Conservation (phyloP, 2,888 invertebrate species). For the Drosophila nigritarsus region DNA sequence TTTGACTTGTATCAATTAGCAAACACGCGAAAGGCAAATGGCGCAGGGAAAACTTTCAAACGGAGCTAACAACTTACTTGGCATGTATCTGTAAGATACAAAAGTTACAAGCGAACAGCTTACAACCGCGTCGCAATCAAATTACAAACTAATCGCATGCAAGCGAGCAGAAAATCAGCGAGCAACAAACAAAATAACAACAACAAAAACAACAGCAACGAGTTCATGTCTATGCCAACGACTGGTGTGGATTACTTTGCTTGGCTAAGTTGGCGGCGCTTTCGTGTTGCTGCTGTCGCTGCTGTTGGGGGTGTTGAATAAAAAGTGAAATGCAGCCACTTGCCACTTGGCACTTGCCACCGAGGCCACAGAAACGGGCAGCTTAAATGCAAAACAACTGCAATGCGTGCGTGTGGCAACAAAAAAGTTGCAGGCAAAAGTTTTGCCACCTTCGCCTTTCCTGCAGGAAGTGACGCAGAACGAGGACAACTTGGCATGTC, state of each 20-base stretch:
- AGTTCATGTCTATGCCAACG: constrained; percentile 53
- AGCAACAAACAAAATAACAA: constrained; percentile 38
- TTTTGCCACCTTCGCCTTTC: constrained; percentile 58
- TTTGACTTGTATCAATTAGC: constrained; percentile 77
- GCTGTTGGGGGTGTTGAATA: constrained; percentile 56
- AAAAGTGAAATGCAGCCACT: constrained; percentile 69
- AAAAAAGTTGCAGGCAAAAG: constrained; percentile 43
- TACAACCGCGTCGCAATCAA: constrained; percentile 74
- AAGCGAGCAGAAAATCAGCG: constrained; percentile 74
- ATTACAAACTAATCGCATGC: constrained; percentile 83
- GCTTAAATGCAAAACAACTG: constrained; percentile 74
- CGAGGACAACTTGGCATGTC: constrained; percentile 61
- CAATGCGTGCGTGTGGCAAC: constrained; percentile 78
- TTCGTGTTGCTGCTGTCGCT: constrained; percentile 37
- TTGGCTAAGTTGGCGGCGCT: constrained; percentile 42
- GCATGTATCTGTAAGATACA: constrained; percentile 53
- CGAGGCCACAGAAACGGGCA: constrained; percentile 39
- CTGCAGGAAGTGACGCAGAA: constrained; percentile 57
- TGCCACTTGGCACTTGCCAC: constrained; percentile 55
- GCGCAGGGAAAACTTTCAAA: constrained; percentile 51
- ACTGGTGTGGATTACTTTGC: constrained; percentile 70
- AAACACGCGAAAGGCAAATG: constrained; percentile 58
- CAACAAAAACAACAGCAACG: constrained; percentile 35
- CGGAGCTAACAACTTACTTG: constrained; percentile 73
- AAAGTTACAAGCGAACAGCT: constrained; percentile 35